These are phyloP conservation scores for Charaxes varanes DNA, from an alignment of 1,140 invertebrate genomes.

Conservation along the genomic window DNA sequence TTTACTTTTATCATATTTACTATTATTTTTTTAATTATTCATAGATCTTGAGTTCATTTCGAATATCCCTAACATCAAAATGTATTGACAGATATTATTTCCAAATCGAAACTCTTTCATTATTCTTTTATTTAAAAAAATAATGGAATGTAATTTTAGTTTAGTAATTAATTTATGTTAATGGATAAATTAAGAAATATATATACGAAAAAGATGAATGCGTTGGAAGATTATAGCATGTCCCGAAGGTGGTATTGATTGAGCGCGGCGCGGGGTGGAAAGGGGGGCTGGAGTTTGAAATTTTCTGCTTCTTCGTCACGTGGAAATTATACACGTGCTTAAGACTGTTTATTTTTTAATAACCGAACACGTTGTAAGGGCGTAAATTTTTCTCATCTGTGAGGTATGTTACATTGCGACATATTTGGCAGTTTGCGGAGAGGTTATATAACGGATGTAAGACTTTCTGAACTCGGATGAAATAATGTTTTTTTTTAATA, in stretches of 20 bases:
- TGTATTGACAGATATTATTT: too few species aligned
- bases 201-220: slow-evolving; percentile 21
- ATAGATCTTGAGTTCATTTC: not conserved
- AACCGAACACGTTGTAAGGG: too few species aligned
- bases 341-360: slow-evolving; percentile 22
- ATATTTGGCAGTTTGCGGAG: too few species aligned
- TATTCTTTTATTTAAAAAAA: too few species aligned
- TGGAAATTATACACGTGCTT: slow-evolving; percentile 27
- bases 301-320: slow-evolving; percentile 27
- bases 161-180: not conserved
- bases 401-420: too few species aligned
- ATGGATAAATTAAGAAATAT: slow-evolving; percentile 3
- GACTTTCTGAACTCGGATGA: too few species aligned
- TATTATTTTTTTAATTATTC: not conserved
- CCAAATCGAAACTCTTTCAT: too few species aligned
- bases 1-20: slow-evolving; percentile 3
- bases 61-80: not conserved
- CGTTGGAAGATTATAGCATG: slow-evolving; percentile 22
- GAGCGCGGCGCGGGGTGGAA: slow-evolving; percentile 26
- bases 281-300: slow-evolving; percentile 42
- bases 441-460: too few species aligned
- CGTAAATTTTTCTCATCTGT: too few species aligned
- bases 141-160: too few species aligned
- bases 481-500: too few species aligned
- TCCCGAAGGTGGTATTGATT: slow-evolving; percentile 51